Base-by-base conservation (phyloP, 2,797 vertebrate genomes). In the Notolepis coatsorum region DNA sequence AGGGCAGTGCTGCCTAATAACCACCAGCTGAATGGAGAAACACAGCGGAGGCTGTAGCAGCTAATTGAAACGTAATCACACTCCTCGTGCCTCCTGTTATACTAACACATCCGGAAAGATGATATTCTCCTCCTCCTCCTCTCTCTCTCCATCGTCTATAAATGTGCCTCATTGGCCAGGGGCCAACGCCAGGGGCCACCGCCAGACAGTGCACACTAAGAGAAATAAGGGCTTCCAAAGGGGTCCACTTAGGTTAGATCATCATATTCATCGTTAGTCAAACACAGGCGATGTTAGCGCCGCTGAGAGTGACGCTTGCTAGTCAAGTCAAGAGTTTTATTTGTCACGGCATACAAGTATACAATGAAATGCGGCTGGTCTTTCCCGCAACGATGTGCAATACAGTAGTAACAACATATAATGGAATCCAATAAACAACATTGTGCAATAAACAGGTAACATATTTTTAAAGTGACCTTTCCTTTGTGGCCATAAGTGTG, bases 31-130 rank as follows among this genome's bases (percentile, higher is more conserved):
- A 17, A 74, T 64, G 48, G 68, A 60, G 56, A 57, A 61, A 71
- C 59, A 61, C 62, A 63, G 71, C 49, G 67, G 71, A 71, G 54
- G 58, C 65, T 17, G 47, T 15, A 42, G 46, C 41, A 66, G 58
- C 57, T 84, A 74, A 86, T 73, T 81, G 71, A 73, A 84, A 86
- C 73, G 59, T 70, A 81, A 77, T 79, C 67, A 69, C 42, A 33
- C 24, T 43, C 50, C 60, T 67, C 48, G n/a, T 67, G 45, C 57
- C 70, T 56, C 65, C 50, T 43, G 37, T 53, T 60, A 60, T 46
- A 66, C 21, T 35, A 30, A 51, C 24, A 45, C 50, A 65, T 66
- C 39, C 52, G 57, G 59, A 58, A 37, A 61, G 15, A 17, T 30
- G 24, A 20, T 13, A 12, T 25, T 53, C 33, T 53, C 23, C 50